Evolutionary conservation across 1,140 invertebrate genomes (phyloP).

Genomic region (Oryctes rhinoceros): DNA sequence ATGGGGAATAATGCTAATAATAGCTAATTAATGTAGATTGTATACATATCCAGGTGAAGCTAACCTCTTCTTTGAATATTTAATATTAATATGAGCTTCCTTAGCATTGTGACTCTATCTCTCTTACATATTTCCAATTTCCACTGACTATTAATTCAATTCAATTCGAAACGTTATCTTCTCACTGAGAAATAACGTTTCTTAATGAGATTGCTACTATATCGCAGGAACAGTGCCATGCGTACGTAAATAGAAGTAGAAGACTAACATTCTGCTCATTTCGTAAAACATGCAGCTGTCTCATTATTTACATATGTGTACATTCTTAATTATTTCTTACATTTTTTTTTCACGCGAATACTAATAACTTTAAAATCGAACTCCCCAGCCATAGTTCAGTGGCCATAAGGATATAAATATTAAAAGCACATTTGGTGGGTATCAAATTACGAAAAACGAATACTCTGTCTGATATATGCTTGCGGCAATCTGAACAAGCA

Average conservation of each 20-base stretch:
- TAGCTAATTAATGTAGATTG: too few relatives aligned
- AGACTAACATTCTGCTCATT: neutral
- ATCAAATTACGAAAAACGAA: neutral
- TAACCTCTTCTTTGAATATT: too few relatives aligned
- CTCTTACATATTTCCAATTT: too few relatives aligned
- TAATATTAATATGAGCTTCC: too few relatives aligned
- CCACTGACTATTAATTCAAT: too few relatives aligned
- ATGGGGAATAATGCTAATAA: too few relatives aligned
- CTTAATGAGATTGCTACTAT: too few relatives aligned
- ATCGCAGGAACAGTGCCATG: too few relatives aligned
- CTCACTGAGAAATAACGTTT: too few relatives aligned
- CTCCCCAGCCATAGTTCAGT: neutral
- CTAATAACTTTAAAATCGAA: neutral
- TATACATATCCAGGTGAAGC: too few relatives aligned
- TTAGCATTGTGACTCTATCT: too few relatives aligned
- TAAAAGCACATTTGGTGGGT: neutral
- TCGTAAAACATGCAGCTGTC: neutral
- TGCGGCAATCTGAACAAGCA: neutral
- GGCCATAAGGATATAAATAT: neutral
- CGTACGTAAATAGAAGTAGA: neutral
- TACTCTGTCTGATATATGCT: neutral
- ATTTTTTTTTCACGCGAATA: neutral
- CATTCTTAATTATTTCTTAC: neutral
- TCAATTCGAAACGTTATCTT: too few relatives aligned
- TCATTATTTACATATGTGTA: neutral